Percentiles rank a stretch among this genome's conserved stretches.
Conservation (phyloP, 2,797 vertebrate genomes). For the Gymnoscopelus braueri region DNA sequence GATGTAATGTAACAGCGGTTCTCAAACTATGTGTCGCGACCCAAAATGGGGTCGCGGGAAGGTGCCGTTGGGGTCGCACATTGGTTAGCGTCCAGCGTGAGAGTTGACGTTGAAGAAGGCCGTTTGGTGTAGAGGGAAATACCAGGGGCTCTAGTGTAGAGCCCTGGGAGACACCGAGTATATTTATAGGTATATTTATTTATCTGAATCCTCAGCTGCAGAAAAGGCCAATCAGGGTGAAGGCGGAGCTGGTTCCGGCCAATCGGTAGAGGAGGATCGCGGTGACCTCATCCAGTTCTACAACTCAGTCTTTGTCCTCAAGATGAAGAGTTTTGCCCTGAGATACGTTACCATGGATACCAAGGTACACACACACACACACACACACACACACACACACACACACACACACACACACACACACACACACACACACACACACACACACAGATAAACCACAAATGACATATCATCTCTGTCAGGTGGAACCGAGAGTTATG, state of each 20-base stretch:
- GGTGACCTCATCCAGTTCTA: constrained; percentile 98
- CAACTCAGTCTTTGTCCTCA: constrained; percentile 89
- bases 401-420: constrained; percentile 1
- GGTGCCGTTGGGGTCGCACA: too few relatives aligned
- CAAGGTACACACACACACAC: constrained; percentile 68
- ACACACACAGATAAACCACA: background rate
- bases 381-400: constrained; percentile 3
- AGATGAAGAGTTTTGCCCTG: constrained; percentile 90
- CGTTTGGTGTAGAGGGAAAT: too few relatives aligned
- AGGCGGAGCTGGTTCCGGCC: constrained; percentile 21
- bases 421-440: background rate
- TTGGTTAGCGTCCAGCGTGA: too few relatives aligned
- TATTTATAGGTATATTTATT: background rate
- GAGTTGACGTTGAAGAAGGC: too few relatives aligned
- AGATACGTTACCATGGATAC: constrained; percentile 86
- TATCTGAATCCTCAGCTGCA: constrained; percentile 54
- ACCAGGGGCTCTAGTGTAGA: too few relatives aligned
- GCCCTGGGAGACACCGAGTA: too few relatives aligned
- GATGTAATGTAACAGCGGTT: too few relatives aligned
- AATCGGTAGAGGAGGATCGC: constrained; percentile 80
- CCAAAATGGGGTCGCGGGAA: too few relatives aligned
- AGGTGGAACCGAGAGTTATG: too few relatives aligned
- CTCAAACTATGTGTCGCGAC: too few relatives aligned
- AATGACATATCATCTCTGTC: too few relatives aligned
- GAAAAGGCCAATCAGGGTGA: constrained; percentile 57